Evolutionary conservation across 2,888 invertebrate species (phyloP).

Genomic region (Dermolepida albohirtum): DNA sequence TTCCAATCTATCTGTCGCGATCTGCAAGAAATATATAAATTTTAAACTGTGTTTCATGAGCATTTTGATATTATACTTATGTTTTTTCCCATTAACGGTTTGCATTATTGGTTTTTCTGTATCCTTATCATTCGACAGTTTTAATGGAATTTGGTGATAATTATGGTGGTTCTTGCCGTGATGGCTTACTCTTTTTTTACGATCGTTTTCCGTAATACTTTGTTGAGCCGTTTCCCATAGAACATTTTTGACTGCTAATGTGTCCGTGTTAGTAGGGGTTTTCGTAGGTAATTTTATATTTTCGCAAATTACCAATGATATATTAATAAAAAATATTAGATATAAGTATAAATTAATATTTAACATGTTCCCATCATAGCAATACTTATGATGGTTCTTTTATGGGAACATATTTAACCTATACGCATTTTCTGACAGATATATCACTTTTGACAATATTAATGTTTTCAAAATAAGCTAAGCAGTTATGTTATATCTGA

Average conservation of each 20-base stretch:
- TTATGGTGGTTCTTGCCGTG: conserved; percentile 8
- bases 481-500: no score
- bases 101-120: background rate
- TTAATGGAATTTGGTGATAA: background rate
- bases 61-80: background rate
- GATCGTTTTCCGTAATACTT: background rate
- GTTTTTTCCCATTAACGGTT: background rate
- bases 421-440: conserved; percentile 8
- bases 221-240: background rate
- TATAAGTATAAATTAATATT: conserved; percentile 1
- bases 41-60: background rate
- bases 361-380: conserved; percentile 26
- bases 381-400: conserved; percentile 1
- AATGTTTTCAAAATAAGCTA: no score
- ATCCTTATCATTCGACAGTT: background rate
- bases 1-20: conserved; percentile 2
- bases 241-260: background rate
- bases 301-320: background rate
- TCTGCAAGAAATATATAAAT: conserved; percentile 10
- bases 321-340: background rate
- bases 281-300: background rate
- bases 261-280: background rate
- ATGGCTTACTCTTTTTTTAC: conserved; percentile 1
- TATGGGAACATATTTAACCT: conserved; percentile 18
- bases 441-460: conserved; percentile 4